phyloP scores from a whole-genome alignment of 1,140 invertebrate genomes.

The Andrena cerasifolii region DNA sequence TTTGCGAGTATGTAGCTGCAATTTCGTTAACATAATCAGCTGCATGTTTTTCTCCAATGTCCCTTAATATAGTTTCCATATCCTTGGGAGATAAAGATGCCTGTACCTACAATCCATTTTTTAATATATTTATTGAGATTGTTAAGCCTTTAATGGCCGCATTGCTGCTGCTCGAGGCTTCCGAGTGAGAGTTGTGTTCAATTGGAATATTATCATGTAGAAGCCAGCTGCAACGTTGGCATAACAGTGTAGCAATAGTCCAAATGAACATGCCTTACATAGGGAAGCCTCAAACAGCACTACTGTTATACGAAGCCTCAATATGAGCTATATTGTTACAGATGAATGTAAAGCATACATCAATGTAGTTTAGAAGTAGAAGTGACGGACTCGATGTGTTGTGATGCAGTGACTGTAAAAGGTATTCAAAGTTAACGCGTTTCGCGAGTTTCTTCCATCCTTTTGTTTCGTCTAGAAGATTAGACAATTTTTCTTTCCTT shows the following conservation, averaged over 20 bases:
- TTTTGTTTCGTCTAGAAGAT: constrained; percentile 73
- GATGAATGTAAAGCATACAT: constrained; percentile 57
- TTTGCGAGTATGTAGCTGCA: constrained; percentile 2
- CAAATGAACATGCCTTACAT: too few species aligned
- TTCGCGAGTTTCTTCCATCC: constrained; percentile 77
- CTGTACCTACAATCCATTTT: constrained; percentile 42
- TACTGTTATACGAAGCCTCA: too few species aligned
- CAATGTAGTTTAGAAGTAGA: constrained; percentile 64
- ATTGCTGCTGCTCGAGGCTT: too few species aligned
- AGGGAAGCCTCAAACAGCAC: too few species aligned
- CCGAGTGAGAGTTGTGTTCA: too few species aligned
- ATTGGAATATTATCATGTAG: too few species aligned
- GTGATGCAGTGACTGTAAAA: constrained; percentile 62
- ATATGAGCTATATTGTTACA: not conserved
- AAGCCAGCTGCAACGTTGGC: too few species aligned
- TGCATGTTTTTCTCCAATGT: constrained; percentile 52
- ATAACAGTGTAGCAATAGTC: too few species aligned
- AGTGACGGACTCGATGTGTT: constrained; percentile 60
- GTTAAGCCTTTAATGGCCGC: too few species aligned
- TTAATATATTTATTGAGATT: not conserved
- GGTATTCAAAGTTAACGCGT: constrained; percentile 71
- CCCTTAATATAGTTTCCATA: constrained; percentile 38
- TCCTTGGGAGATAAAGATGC: constrained; percentile 27
- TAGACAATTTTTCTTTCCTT: constrained; percentile 64
- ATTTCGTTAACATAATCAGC: constrained; percentile 38